Conservation (phyloP, 2,888 invertebrate genomes). For the Trissoscelio sp. region DNA sequence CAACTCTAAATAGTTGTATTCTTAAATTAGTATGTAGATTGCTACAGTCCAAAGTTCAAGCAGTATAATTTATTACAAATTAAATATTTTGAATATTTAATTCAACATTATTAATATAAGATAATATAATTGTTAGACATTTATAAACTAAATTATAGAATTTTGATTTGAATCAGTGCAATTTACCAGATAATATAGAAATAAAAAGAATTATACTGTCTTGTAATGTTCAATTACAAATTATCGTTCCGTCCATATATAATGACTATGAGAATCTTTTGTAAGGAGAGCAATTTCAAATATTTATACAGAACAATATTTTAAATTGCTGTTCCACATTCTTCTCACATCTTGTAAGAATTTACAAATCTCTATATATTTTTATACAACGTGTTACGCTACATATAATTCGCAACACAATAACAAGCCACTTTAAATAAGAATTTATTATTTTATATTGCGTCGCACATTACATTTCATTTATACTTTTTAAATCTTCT, state of each 20-base stretch:
- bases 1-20: slow-evolving; percentile 19
- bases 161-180: neutral
- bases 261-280: slow-evolving; percentile 34
- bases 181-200: neutral
- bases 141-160: too few relatives aligned
- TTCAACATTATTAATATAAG: too few relatives aligned
- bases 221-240: slow-evolving; percentile 54
- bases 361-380: slow-evolving; percentile 28
- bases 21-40: slow-evolving; percentile 45
- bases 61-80: slow-evolving; percentile 39
- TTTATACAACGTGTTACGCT: slow-evolving; percentile 19
- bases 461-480: slow-evolving; percentile 18
- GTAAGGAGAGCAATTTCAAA: slow-evolving; percentile 3
- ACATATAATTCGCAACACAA: slow-evolving; percentile 8
- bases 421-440: slow-evolving; percentile 23
- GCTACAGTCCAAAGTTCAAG: slow-evolving; percentile 77
- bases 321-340: slow-evolving; percentile 3
- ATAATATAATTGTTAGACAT: too few relatives aligned
- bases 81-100: slow-evolving; percentile 6
- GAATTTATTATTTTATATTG: slow-evolving; percentile 28
- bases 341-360: neutral
- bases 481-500: slow-evolving; percentile 1
- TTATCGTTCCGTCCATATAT: slow-evolving; percentile 64
- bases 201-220: slow-evolving; percentile 27
- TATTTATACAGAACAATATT: neutral